phyloP scores from a whole-genome alignment of 2,888 invertebrate genomes.

The Marronus borbonicus region DNA sequence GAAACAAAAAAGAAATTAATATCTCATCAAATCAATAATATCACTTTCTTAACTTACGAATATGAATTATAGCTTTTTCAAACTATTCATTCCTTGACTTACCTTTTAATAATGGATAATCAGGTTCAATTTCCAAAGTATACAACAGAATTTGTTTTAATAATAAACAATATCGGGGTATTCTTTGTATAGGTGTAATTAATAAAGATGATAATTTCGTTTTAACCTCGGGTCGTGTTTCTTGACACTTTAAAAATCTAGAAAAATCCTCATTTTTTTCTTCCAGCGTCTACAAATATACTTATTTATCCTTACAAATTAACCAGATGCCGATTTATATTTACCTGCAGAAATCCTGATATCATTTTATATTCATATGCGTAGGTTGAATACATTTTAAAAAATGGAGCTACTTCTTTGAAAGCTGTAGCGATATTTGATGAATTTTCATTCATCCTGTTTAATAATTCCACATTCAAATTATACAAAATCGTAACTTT shows the following conservation, averaged over 20 bases:
- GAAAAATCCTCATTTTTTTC: conserved; percentile 73
- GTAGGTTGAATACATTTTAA: conserved; percentile 85
- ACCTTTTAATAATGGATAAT: conserved; percentile 74
- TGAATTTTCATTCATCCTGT: conserved; percentile 73
- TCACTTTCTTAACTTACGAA: too few species aligned
- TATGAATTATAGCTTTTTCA: too few species aligned
- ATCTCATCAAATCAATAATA: too few species aligned
- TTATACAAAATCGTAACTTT: conserved; percentile 78
- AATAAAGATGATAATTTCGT: conserved; percentile 81
- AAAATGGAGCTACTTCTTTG: conserved; percentile 81
- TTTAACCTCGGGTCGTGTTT: conserved; percentile 80
- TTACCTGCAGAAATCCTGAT: conserved; percentile 76
- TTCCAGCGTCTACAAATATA: conserved; percentile 69
- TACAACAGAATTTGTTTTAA: conserved; percentile 79
- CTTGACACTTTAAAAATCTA: conserved; percentile 76
- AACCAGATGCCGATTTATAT: conserved; percentile 21
- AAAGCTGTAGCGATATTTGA: conserved; percentile 79
- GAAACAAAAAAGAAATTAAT: too few species aligned
- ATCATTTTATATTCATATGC: conserved; percentile 82
- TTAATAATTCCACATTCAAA: conserved; percentile 76
- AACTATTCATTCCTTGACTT: conserved; percentile 53
- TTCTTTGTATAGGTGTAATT: conserved; percentile 85
- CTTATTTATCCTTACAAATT: background rate
- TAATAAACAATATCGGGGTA: conserved; percentile 83
- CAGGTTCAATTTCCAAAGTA: conserved; percentile 74